Conservation (phyloP, 1,140 invertebrate species). For the Triops cancriformis region DNA sequence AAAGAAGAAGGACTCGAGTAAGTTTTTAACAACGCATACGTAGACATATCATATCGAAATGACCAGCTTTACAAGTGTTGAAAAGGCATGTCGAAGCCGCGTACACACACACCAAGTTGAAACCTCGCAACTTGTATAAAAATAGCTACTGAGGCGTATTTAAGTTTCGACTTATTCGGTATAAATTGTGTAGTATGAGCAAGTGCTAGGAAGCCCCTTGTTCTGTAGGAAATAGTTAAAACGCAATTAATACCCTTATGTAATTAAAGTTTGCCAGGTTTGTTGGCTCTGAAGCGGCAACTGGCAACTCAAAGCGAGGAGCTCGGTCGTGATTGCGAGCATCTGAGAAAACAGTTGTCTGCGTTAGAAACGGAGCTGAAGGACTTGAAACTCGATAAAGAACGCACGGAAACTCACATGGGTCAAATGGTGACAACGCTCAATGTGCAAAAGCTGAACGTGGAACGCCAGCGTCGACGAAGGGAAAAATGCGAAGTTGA, state of each 20-base stretch:
- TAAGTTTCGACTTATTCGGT: no score
- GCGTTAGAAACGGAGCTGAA: constrained; percentile 20
- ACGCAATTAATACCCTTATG: background rate
- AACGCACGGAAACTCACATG: constrained; percentile 16
- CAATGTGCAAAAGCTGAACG: background rate
- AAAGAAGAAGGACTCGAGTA: constrained; percentile 22
- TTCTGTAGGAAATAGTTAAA: no score
- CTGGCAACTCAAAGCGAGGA: constrained; percentile 19
- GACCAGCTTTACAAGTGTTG: background rate
- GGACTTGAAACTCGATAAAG: constrained; percentile 22
- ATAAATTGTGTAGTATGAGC: no score
- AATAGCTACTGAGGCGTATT: no score
- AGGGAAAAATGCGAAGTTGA: background rate
- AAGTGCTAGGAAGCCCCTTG: no score
- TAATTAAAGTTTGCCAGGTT: constrained; percentile 17
- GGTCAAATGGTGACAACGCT: constrained; percentile 14
- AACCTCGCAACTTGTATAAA: no score
- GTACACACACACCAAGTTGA: no score
- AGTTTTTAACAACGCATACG: background rate
- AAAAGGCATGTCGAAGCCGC: no score
- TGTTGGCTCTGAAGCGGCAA: constrained; percentile 16
- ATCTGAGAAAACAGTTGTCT: background rate
- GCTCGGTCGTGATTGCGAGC: constrained; percentile 15
- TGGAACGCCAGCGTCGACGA: background rate
- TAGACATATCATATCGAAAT: background rate